These are phyloP conservation scores for Halcyon malimbica DNA, from an alignment of 2,113 vertebrate genomes.

Conservation along the genomic window DNA sequence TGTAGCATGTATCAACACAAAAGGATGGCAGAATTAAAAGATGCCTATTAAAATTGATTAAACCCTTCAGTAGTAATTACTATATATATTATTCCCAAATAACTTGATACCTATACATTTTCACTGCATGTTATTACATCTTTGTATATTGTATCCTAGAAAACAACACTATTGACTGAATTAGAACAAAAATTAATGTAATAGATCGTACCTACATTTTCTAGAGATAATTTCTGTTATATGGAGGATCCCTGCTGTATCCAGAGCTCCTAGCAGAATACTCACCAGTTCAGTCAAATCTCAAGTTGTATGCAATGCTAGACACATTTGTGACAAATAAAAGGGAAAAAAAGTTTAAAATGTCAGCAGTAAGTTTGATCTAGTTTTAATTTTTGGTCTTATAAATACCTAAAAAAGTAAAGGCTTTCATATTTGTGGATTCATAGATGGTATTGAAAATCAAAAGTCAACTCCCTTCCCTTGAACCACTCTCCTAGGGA, in stretches of 20 bases:
- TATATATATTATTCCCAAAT: background rate
- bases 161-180: background rate
- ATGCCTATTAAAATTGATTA: conserved; percentile 17
- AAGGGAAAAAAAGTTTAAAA: background rate
- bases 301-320: background rate
- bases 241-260: background rate
- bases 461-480: background rate
- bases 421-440: background rate
- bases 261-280: background rate
- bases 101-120: background rate
- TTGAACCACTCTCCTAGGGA: background rate
- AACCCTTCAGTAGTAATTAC: background rate
- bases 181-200: background rate
- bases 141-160: background rate
- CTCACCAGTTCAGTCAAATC: background rate
- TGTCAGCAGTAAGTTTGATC: background rate
- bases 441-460: background rate
- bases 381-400: background rate
- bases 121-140: background rate
- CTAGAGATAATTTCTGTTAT: background rate
- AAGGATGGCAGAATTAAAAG: conserved; percentile 36
- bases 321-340: background rate
- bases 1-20: conserved; percentile 49
- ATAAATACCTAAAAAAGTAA: background rate
- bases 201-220: background rate